Base-by-base conservation (phyloP, 92 coral and sea anemone species). In the Hydrozoanthus gracilis region DNA sequence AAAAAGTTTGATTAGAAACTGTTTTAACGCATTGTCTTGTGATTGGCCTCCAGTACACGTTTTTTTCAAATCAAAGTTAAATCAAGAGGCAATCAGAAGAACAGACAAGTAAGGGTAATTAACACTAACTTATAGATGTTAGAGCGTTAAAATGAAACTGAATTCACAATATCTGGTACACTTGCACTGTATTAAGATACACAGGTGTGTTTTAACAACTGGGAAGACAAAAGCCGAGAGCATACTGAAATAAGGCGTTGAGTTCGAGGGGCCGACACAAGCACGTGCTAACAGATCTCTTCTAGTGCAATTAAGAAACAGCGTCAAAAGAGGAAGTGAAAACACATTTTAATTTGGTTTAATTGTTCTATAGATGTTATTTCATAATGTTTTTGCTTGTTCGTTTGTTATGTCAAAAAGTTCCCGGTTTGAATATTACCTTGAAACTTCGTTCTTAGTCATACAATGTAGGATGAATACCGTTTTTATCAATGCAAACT, bases 171-270 rank as follows among this genome's bases (percentile, higher is more conserved):
- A 20, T 20, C 46, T 27, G 48, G 39, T 17, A 47, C 73, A 68
- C 47, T 20, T 68, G 49, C 73, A 11, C 0, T 18, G 13, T 20
- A 3, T 5, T 68, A 27, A 7, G 39, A 68, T 20, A 20, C 73
- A 15, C 73, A 68, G 46, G 45, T 68, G 73, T 68, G 11, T 68
- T 68, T 68, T 68, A 27, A 68, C 73, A 68, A 68, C 73, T 68
- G 73, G 8, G 35, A 47, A 8, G 4, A 68, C 44, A 66, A 66
- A 66, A 39, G 3, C 44, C 17, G 27, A 12, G 18, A 66, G 27
- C 11, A 8, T 17, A 66, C 39, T 66, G 71, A 27, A 66, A 18
- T 6, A 66, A 27, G 39, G 39, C 39, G 39, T 27, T 27, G 3
- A 66, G 71, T 66, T 66, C 10, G 27, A 66, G 27, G 4, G 44